These are phyloP conservation scores for Bombus superbus DNA, from an alignment of 1,140 invertebrate species.

Conservation along the genomic window DNA sequence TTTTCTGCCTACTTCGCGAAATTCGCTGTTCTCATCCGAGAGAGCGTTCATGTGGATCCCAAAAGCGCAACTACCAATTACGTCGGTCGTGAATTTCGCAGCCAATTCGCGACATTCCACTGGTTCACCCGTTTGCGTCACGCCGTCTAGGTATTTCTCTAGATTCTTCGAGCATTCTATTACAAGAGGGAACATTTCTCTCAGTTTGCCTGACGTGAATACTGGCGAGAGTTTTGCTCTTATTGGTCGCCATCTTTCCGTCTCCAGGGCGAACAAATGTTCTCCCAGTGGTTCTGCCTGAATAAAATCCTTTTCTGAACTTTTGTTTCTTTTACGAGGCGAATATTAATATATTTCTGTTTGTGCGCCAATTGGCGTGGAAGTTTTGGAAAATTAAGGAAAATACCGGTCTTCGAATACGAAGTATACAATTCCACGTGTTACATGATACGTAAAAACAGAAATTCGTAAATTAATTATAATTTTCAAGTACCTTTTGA, in stretches of 20 bases:
- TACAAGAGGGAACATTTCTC: conserved; percentile 75
- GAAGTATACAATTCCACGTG: too few relatives aligned
- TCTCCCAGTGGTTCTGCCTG: conserved; percentile 66
- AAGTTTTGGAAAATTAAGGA: too few relatives aligned
- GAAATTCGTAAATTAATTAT: neutral
- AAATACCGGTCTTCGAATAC: too few relatives aligned
- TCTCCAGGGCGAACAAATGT: conserved; percentile 75
- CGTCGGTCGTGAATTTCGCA: conserved; percentile 81
- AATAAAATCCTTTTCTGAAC: neutral
- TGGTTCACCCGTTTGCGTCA: conserved; percentile 59
- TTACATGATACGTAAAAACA: too few relatives aligned
- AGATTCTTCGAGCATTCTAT: conserved; percentile 71
- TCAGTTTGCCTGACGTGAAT: conserved; percentile 57
- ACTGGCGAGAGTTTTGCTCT: conserved; percentile 80
- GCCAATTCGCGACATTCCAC: conserved; percentile 81
- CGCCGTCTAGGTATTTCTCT: conserved; percentile 72
- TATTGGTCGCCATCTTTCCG: conserved; percentile 81
- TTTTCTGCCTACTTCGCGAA: conserved; percentile 75
- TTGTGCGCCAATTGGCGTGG: too few relatives aligned
- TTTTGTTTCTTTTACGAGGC: neutral
- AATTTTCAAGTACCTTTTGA: conserved; percentile 57
- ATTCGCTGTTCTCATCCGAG: conserved; percentile 79
- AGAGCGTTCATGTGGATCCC: conserved; percentile 81
- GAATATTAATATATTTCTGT: neutral
- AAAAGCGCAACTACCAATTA: conserved; percentile 78